Conservation (phyloP, 2,113 vertebrate genomes). For the Salvator merianae region DNA sequence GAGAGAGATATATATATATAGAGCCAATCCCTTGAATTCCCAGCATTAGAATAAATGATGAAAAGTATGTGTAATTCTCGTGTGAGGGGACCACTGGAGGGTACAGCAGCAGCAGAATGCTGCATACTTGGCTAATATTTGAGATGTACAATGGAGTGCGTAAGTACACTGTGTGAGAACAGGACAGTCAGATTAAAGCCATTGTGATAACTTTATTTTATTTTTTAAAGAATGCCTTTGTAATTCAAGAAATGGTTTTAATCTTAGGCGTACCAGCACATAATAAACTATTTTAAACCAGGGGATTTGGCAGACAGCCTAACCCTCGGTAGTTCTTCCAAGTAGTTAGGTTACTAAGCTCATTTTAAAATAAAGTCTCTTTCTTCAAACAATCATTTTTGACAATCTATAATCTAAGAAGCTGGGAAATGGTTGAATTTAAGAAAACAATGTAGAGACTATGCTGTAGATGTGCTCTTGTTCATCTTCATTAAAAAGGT, state of each 20-base stretch:
- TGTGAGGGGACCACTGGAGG: constrained; percentile 58
- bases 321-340: constrained; percentile 70
- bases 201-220: constrained; percentile 79
- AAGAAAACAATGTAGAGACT: too few relatives aligned
- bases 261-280: constrained; percentile 80
- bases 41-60: constrained; percentile 64
- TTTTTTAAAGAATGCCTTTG: constrained; percentile 76
- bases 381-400: constrained; percentile 70
- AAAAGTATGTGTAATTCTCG: constrained; percentile 50
- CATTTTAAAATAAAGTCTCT: constrained; percentile 81
- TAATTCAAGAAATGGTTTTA: constrained; percentile 86
- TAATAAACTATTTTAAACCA: constrained; percentile 81
- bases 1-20: constrained; percentile 55
- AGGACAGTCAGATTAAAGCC: constrained; percentile 77
- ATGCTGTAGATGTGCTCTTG: background rate
- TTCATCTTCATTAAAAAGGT: background rate
- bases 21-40: constrained; percentile 58
- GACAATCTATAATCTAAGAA: constrained; percentile 62
- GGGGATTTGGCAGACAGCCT: constrained; percentile 77
- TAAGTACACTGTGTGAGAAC: constrained; percentile 75
- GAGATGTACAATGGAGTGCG: constrained; percentile 73
- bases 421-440: constrained; percentile 63
- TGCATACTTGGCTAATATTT: constrained; percentile 80
- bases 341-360: constrained; percentile 69
- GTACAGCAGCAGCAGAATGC: constrained; percentile 69